Base-by-base conservation (phyloP, 2,888 invertebrate genomes). In the Hypselothyrea guttata region DNA sequence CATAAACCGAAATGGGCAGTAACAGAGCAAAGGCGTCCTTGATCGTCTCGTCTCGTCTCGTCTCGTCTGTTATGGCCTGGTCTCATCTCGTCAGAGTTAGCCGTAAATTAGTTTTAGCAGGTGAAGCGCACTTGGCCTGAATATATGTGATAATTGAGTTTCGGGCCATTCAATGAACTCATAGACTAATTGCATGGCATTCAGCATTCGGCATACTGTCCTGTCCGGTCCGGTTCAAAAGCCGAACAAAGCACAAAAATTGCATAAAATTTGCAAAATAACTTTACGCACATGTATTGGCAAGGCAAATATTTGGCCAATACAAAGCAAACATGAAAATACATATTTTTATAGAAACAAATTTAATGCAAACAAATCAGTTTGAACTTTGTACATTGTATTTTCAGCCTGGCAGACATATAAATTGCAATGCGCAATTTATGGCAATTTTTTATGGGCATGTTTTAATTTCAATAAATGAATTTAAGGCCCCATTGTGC, bases 61-160 rank as follows among this genome's bases (percentile, higher is more conserved):
- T 30, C 8, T 44, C 35, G 31, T n/a, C n/a, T n/a, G n/a, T n/a
- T n/a, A n/a, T n/a, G n/a, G n/a, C 8, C 12, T 31, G 1, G 30
- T 28, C 33, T 41, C 15, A 28, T 27, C 44, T 22, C 22, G 35
- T 35, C 34, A 3, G 11, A 22, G 35, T 5, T 13, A 22, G 12
- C 15, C 15, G 30, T 33, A 53, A 68, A 68, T 68, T 55, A 49
- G 44, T 64, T 64, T 53, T 13, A 38, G 31, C 55, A 69, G 59
- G 40, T 54, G 27, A 53, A 58, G 59, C 37, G 56, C 57, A 62
- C 55, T 65, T 73, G 54, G n/a, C 51, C 55, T 49, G 71, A 59
- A 58, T 69, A 58, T 69, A 69, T 71, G 74, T 71, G 81, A 81
- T 74, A 77, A 74, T 81, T 81, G 74, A 62, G 81, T 71, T 76